These are phyloP conservation scores for Chloroceryle inda DNA, from an alignment of 2,797 vertebrate genomes.

Conservation along the genomic window DNA sequence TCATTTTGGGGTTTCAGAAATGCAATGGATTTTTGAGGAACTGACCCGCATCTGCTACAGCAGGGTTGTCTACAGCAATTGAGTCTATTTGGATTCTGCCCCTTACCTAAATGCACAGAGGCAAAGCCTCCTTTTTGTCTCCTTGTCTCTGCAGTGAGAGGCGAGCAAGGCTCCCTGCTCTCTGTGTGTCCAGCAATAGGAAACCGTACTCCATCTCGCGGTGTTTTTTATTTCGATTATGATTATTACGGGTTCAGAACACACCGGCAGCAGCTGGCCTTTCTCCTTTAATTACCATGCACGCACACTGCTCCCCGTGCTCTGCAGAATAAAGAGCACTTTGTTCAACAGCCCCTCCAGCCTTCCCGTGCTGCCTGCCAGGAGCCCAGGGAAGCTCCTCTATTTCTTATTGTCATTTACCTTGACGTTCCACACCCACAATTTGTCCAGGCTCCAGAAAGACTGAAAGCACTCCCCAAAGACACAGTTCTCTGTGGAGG, in stretches of 20 bases:
- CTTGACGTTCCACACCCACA: neutral
- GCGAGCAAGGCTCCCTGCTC: neutral
- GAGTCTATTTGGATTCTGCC: neutral
- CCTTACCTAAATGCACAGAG: neutral
- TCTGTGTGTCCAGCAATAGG: neutral
- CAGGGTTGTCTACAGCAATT: neutral
- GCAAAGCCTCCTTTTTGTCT: constrained; percentile 14
- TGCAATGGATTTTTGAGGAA: neutral
- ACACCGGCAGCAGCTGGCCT: neutral
- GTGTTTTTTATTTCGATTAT: neutral
- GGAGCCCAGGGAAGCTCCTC: neutral
- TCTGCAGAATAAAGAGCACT: neutral
- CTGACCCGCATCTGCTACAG: neutral
- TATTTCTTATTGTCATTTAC: neutral
- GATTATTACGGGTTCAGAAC: neutral
- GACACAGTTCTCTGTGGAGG: neutral
- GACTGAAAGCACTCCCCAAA: neutral
- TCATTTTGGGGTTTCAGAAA: neutral
- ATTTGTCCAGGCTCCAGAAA: neutral
- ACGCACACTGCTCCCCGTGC: neutral
- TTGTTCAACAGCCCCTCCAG: neutral
- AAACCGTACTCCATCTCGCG: neutral
- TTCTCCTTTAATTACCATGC: neutral
- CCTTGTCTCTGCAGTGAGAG: neutral
- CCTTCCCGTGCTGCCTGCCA: neutral